Conservation (phyloP, 2,113 vertebrate genomes). For the Camelus dromedarius region DNA sequence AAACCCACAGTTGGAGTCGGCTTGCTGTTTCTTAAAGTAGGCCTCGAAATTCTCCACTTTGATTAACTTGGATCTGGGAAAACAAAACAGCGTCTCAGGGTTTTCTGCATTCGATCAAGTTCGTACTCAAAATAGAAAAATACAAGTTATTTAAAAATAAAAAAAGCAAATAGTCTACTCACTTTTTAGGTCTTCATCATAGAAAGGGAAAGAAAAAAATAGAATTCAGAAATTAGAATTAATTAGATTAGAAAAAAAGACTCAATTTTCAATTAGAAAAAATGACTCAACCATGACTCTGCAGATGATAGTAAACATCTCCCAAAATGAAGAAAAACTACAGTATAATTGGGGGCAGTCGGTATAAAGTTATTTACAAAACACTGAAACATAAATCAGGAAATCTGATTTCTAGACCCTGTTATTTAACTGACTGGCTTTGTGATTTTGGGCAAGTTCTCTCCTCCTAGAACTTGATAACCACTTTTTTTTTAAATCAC, state of each 20-base stretch:
- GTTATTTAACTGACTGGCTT: neutral
- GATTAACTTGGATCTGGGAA: constrained; percentile 88
- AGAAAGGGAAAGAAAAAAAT: constrained; percentile 54
- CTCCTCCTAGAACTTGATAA: neutral
- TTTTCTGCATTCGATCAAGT: neutral
- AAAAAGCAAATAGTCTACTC: constrained; percentile 77
- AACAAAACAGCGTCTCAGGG: constrained; percentile 27
- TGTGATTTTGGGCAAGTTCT: neutral
- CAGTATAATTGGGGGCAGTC: neutral
- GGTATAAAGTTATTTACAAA: neutral
- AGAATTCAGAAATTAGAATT: neutral
- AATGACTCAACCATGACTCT: neutral
- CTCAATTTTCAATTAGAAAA: constrained; percentile 66
- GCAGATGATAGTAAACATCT: neutral
- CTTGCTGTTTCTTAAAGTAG: constrained; percentile 95
- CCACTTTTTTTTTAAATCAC: neutral
- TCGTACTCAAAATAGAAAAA: constrained; percentile 29
- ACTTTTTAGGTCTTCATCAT: constrained; percentile 89
- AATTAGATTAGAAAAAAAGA: constrained; percentile 19
- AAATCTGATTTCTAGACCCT: neutral
- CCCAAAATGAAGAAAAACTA: constrained; percentile 38
- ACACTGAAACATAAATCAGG: neutral
- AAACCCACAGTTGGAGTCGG: constrained; percentile 97
- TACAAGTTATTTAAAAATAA: neutral
- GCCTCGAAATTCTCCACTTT: constrained; percentile 92